These are phyloP conservation scores for Engystomops pustulosus DNA, from an alignment of 2,113 vertebrate genomes.

Conservation along the genomic window DNA sequence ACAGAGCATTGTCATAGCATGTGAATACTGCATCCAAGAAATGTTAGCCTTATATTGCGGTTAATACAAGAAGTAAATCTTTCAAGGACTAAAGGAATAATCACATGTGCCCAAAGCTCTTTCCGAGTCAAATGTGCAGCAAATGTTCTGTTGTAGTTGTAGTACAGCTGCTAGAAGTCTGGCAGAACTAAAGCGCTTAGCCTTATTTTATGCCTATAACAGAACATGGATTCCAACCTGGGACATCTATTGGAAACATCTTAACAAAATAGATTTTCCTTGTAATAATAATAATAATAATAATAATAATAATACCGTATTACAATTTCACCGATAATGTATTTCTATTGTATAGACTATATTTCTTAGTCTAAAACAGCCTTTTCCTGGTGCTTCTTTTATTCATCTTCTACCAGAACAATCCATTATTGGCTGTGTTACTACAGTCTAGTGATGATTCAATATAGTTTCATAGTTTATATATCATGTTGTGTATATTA, in stretches of 20 bases:
- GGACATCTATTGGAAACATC: constrained; percentile 63
- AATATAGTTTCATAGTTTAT: neutral
- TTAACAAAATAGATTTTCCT: constrained; percentile 67
- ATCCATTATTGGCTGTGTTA: neutral
- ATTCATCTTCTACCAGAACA: neutral
- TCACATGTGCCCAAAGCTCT: no score
- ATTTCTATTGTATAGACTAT: constrained; percentile 69
- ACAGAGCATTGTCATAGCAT: no score
- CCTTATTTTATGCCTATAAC: constrained; percentile 73
- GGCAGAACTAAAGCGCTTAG: constrained; percentile 70
- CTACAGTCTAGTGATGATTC: neutral
- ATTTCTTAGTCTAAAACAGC: constrained; percentile 61
- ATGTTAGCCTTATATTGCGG: no score
- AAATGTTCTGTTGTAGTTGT: no score
- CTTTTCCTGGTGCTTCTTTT: neutral
- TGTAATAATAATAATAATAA: constrained; percentile 75
- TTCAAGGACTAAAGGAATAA: no score
- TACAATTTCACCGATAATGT: constrained; percentile 64
- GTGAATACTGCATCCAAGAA: no score
- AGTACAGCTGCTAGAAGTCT: constrained; percentile 71
- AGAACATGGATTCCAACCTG: constrained; percentile 68
- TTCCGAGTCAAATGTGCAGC: no score
- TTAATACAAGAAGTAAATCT: no score
- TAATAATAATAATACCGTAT: no score
- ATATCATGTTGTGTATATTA: no score